Evolutionary conservation across 2,888 invertebrate genomes (phyloP), one percentile per base, ranked within the genome.

Genomic region (Pomacea canaliculata): DNA sequence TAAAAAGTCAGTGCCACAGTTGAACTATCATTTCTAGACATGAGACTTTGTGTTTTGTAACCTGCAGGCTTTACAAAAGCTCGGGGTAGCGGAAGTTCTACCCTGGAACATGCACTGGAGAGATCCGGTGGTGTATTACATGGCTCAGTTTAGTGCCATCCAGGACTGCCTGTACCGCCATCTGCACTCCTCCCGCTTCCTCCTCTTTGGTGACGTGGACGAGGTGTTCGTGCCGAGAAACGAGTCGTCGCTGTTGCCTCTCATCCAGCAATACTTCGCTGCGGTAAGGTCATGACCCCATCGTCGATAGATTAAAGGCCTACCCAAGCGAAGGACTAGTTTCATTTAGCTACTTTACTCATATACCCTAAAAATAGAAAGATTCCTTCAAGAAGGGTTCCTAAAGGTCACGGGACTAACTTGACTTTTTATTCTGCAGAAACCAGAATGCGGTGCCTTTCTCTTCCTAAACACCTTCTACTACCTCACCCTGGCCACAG

Each of bases 381-480:
- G 37, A 37, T 5, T 37, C 37, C 37, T 37, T 37, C 5, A 37
- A 5, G 37, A 37, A 37, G 37, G 37, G 37, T 3, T 37, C 37
- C 37, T 5, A 37, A 37, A 37, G 5, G 37, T 37, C 37, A 37
- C 37, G 37, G 37, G 0, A 37, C 37, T 37, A 5, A 37, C 37
- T 37, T 37, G 1, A 37, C 37, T 5, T 37, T 37, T 37, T 37
- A 3, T 37, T 37, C 37, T 49, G n/a, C 68, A 73, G 73, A 49
- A 68, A 27, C 56, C 66, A 19, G 51, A 66, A 12, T 73, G 73
- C 60, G 73, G 73, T 2, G 68, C 73, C 16, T 73, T 67, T 59
- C 68, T 73, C 46, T 73, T 73, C 46, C 68, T 73, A 9, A 73
- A 73, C 73, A 56, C 67, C 59, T 73, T 73, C 67, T 73, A 67